Evolutionary conservation across 2,113 vertebrate species (phyloP).

Genomic region (Ptychochromis oligacanthus): DNA sequence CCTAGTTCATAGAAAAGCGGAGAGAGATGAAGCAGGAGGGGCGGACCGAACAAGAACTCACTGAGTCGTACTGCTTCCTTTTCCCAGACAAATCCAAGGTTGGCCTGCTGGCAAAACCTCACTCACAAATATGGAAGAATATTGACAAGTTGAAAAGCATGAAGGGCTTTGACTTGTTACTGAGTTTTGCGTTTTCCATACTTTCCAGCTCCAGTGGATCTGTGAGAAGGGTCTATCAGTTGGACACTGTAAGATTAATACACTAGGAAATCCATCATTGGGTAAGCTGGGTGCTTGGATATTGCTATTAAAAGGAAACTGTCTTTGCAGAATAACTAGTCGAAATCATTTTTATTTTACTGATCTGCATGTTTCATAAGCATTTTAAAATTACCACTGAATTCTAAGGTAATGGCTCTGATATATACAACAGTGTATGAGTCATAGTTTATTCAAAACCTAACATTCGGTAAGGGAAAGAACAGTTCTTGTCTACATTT

Average conservation of each 20-base stretch:
- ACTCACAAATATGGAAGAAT: neutral
- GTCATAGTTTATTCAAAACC: neutral
- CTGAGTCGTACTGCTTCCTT: constrained; percentile 91
- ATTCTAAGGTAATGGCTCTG: neutral
- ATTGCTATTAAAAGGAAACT: neutral
- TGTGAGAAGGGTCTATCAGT: constrained; percentile 94
- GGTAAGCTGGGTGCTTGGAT: constrained; percentile 77
- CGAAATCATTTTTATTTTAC: neutral
- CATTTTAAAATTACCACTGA: neutral
- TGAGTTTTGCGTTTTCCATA: neutral
- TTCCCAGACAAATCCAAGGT: constrained; percentile 90
- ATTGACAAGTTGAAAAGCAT: neutral
- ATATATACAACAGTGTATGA: neutral
- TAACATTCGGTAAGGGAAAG: neutral
- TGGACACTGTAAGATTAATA: constrained; percentile 89
- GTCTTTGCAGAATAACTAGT: neutral
- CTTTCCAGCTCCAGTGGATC: constrained; percentile 80
- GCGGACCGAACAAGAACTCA: constrained; percentile 89
- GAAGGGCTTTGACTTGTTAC: neutral
- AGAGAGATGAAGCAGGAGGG: constrained; percentile 91
- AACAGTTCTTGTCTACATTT: neutral
- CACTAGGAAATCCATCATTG: constrained; percentile 88
- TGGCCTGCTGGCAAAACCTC: constrained; percentile 18
- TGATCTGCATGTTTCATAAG: neutral
- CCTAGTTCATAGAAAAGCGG: constrained; percentile 93